Base-by-base conservation (phyloP, 2,888 invertebrate species). In the Sisyra terminalis region DNA sequence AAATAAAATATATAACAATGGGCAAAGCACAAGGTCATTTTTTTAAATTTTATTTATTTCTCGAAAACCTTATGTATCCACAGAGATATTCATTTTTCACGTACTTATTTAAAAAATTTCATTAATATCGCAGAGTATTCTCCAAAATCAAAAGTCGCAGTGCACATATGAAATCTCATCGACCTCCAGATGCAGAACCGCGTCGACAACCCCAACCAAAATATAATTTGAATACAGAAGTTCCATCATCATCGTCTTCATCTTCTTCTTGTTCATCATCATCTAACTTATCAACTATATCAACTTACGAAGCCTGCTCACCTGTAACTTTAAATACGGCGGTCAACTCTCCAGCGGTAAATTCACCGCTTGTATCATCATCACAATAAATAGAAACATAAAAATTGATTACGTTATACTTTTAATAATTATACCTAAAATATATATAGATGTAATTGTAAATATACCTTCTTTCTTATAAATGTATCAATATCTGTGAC, bases 81-180 rank as follows among this genome's bases (percentile, higher is more conserved):
- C 24, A 24, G 5, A 24, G 7, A 3, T 18, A 39, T 18, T 43
- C 17, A 3, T 24, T 31, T 17, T 43, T 3, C 29, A 11, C 29
- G 24, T 29, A 14, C 11, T 38, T 8, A 18, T 31, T 30, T 14
- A 8, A 18, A 32, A 16, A 14, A 29, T 40, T 39, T 45, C 30
- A 34, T 47, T 49, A 65, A 64, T 64, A 65, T 73, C 72, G 53
- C 79, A 94, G 93, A 75, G 82, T 92, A 65, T 94, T 94, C 75
- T 82, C 80, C 71, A 94, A 94, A 76, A 89, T 94, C 61, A 93
- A 94, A 74, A 96, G 94, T 72, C 82, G 96, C 67, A 96, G 93
- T 70, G 96, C 96, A 51, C 97, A 97, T 70, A 96, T 97, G 96
- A 97, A 97, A 71, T 93, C 92, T 52, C 97, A 97, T 71, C 81